A percentile compares a stretch with the other conserved stretches of the same genome.
Conservation (phyloP, 2,113 vertebrate genomes). For the Pelmatolapia mariae region DNA sequence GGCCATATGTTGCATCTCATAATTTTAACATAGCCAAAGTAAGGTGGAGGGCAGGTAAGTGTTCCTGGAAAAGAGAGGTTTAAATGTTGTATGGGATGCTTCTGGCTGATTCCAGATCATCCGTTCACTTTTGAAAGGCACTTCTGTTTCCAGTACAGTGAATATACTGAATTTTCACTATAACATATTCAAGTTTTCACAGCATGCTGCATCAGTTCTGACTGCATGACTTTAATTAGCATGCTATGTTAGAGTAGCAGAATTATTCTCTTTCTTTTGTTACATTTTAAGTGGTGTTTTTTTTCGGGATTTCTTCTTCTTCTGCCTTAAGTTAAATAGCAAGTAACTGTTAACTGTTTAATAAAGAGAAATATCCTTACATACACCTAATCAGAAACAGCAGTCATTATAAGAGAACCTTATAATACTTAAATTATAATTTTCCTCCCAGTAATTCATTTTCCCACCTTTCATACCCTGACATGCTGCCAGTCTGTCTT, state of each 20-base stretch:
- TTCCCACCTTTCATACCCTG: background rate
- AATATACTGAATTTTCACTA: background rate
- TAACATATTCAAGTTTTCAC: background rate
- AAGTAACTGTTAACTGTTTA: background rate
- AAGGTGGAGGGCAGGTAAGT: background rate
- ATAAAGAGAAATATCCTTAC: background rate
- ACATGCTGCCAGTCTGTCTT: background rate
- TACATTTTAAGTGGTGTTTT: background rate
- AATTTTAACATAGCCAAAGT: constrained; percentile 32
- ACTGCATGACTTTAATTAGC: background rate
- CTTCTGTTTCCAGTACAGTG: background rate
- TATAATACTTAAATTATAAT: background rate
- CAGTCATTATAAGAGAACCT: background rate
- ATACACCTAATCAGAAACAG: background rate
- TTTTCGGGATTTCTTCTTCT: background rate
- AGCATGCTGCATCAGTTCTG: background rate
- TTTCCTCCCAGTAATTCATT: background rate
- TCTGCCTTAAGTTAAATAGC: background rate
- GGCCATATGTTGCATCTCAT: constrained; percentile 40
- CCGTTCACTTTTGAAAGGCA: background rate
- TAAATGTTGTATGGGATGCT: constrained; percentile 29
- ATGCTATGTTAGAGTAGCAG: background rate
- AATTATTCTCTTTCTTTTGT: background rate
- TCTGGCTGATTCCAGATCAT: background rate
- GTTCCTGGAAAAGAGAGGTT: background rate